phyloP scores from a whole-genome alignment of 2,113 vertebrate species.

The Pachyramphus minor region DNA sequence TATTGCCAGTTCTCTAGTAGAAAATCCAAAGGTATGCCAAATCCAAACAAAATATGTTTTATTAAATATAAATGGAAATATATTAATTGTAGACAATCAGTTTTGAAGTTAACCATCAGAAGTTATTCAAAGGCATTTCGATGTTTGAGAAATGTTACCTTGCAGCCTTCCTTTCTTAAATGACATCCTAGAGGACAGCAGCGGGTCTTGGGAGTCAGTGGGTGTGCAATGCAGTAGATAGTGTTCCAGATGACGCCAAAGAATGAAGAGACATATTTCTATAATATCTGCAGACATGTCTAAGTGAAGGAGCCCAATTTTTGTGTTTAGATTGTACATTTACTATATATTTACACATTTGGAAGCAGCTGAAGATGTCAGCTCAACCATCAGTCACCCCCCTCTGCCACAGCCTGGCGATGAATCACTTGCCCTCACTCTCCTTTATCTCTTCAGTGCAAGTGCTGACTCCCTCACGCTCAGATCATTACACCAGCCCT shows the following conservation, averaged over 20 bases:
- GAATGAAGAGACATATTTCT: slow-evolving; percentile 91
- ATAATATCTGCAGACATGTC: slow-evolving; percentile 80
- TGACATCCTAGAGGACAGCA: slow-evolving; percentile 74
- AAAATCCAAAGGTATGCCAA: not conserved
- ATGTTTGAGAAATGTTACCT: slow-evolving; percentile 55
- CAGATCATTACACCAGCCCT: not conserved
- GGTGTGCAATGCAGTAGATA: slow-evolving; percentile 89
- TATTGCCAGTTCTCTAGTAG: not conserved
- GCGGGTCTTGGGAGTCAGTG: slow-evolving; percentile 83
- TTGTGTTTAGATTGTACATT: not conserved
- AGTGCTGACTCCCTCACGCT: not conserved
- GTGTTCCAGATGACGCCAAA: slow-evolving; percentile 97
- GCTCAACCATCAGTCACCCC: not conserved
- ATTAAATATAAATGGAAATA: not conserved
- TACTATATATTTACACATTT: not conserved
- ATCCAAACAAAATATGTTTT: not conserved
- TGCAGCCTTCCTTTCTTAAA: slow-evolving; percentile 74
- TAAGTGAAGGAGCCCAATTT: slow-evolving; percentile 73
- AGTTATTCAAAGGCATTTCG: not conserved
- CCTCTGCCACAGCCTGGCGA: not conserved
- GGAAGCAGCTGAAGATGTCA: not conserved
- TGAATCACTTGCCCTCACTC: fast-evolving
- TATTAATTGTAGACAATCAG: not conserved
- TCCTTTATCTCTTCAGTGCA: no score
- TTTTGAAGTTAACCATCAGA: not conserved